Evolutionary conservation across 2,113 vertebrate species (phyloP).

Genomic region (Hyperoodon ampullatus): DNA sequence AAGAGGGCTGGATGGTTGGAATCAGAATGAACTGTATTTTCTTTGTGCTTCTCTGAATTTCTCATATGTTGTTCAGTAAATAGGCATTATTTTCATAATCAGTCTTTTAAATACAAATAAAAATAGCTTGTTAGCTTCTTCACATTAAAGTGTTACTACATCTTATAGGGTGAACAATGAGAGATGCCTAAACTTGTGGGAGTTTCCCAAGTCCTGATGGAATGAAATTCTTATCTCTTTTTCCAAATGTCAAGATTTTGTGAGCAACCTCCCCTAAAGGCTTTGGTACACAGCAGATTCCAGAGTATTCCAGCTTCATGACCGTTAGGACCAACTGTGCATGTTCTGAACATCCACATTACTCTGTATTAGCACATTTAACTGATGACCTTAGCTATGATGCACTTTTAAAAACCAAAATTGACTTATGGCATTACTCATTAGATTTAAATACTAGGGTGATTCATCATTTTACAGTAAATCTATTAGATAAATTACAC

Average conservation of each 20-base stretch:
- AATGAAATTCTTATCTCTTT: not conserved
- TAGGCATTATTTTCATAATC: not conserved
- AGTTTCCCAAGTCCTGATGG: not conserved
- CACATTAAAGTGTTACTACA: not conserved
- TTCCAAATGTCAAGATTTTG: slow-evolving; percentile 9
- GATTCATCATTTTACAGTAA: slow-evolving; percentile 87
- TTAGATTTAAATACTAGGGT: slow-evolving; percentile 85
- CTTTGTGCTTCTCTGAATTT: slow-evolving; percentile 15
- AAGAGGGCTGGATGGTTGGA: not conserved
- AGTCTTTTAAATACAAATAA: slow-evolving; percentile 11
- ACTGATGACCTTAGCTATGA: slow-evolving; percentile 80
- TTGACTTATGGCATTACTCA: slow-evolving; percentile 78
- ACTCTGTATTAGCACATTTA: slow-evolving; percentile 79
- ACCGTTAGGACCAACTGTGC: slow-evolving; percentile 64
- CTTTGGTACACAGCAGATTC: slow-evolving; percentile 21
- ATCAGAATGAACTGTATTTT: not conserved
- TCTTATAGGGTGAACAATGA: not conserved
- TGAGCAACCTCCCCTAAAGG: slow-evolving; percentile 38
- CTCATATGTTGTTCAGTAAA: slow-evolving; percentile 10
- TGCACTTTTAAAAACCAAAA: slow-evolving; percentile 82
- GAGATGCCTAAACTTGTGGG: not conserved
- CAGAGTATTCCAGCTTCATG: slow-evolving; percentile 54
- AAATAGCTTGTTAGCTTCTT: not conserved
- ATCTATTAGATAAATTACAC: slow-evolving; percentile 81
- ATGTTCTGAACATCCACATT: slow-evolving; percentile 68